Base-by-base conservation (phyloP, 2,797 vertebrate species). In the Astyanax mexicanus region DNA sequence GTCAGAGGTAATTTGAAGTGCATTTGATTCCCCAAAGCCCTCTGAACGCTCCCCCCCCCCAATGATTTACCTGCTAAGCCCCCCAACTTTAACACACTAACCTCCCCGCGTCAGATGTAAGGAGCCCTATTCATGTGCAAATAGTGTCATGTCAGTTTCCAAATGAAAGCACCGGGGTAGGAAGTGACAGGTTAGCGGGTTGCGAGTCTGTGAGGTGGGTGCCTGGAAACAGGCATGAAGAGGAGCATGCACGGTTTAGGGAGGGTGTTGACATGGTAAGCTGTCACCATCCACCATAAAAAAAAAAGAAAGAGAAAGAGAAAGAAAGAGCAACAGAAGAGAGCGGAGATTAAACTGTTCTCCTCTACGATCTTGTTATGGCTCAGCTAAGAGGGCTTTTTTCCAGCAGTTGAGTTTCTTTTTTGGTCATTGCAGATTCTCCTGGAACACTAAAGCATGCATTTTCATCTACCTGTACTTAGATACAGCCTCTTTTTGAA, bases 1-100 rank as follows among this genome's bases (percentile, higher is more conserved):
- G 85, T 87, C 85, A 83, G 74, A 89, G 83, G 83, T 88, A 85
- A 90, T 79, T 35, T 81, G 65, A 83, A 86, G 84, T 87, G 86
- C 84, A 85, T 71, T 86, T 77, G 81, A 69, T 82, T 80, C 84
- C 78, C 88, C 80, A 37, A 75, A 82, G 79, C 64, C 47, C 66
- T 77, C 49, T 21, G 72, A 74, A 58, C 60, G 74, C 71, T 61
- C 72, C 77, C 75, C 42, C 12, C 69, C 69, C 40, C 69, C 69
- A 82, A 69, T 73, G 74, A 72, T 80, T 72, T 78, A 83, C 83
- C 78, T 79, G 69, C 55, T 80, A 67, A 70, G 74, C 74, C 57
- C 69, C 76, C 42, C 51, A 57, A 80, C 86, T 78, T 78, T 73
- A 84, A 73, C 57, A 80, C 64, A 17, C 27, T 60, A 70, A 72